A percentile compares a stretch with the other conserved stretches of the same genome.
Evolutionary conservation across 2,797 vertebrate species (phyloP).

Genomic region (Botia almorhae): DNA sequence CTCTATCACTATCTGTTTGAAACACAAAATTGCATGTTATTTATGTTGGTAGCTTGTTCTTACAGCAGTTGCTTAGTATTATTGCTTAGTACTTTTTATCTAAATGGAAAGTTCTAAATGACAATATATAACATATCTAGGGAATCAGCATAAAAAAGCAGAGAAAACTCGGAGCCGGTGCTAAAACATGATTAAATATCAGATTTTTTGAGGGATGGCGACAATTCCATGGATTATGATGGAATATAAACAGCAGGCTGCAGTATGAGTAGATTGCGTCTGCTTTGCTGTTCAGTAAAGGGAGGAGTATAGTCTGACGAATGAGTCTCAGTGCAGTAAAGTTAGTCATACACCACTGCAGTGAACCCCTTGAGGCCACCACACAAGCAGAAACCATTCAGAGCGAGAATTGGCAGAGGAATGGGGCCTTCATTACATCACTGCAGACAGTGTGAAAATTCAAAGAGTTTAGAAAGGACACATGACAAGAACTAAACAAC

Average conservation of each 20-base stretch:
- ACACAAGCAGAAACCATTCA: conserved; percentile 45
- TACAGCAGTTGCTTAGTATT: too few species aligned
- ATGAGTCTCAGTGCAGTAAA: conserved; percentile 27
- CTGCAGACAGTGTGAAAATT: background rate
- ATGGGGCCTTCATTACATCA: conserved; percentile 7
- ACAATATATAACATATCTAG: too few species aligned
- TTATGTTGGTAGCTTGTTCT: too few species aligned
- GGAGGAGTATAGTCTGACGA: conserved; percentile 21
- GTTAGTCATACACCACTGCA: conserved; percentile 37
- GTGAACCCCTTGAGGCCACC: conserved; percentile 39
- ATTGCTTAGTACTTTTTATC: too few species aligned
- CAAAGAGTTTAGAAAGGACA: background rate
- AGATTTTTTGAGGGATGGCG: too few species aligned
- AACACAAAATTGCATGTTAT: too few species aligned
- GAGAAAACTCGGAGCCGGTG: too few species aligned
- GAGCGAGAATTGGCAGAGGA: conserved; percentile 21
- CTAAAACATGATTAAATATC: too few species aligned
- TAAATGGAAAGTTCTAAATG: too few species aligned
- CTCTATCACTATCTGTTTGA: too few species aligned
- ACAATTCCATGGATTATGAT: background rate
- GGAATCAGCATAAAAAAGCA: too few species aligned
- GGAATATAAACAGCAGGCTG: background rate
- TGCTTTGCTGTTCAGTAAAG: background rate
- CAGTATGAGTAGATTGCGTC: background rate
- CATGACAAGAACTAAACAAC: background rate